Percentiles rank a stretch among this genome's conserved stretches.
Evolutionary conservation across 2,888 invertebrate genomes (phyloP).

Genomic region (Agriopis leucophaearia): DNA sequence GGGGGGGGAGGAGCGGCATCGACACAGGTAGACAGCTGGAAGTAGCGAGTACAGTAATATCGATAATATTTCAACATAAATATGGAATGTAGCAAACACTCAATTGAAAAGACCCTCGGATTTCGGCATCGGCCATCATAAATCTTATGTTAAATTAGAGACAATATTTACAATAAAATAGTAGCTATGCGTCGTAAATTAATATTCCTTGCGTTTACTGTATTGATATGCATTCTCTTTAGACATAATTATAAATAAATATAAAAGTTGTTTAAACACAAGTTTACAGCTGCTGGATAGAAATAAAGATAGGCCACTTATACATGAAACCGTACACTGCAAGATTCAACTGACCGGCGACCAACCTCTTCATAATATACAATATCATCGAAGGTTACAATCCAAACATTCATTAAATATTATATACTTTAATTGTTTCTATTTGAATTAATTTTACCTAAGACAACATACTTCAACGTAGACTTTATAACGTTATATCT

Average conservation of each 20-base stretch:
- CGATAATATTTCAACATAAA: slow-evolving; percentile 85
- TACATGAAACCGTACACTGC: slow-evolving; percentile 80
- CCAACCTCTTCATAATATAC: slow-evolving; percentile 75
- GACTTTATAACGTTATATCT: slow-evolving; percentile 83
- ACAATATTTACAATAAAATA: slow-evolving; percentile 85
- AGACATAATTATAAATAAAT: slow-evolving; percentile 77
- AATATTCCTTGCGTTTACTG: slow-evolving; percentile 80
- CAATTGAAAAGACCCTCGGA: slow-evolving; percentile 82
- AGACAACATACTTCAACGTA: slow-evolving; percentile 83
- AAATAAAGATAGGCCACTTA: slow-evolving; percentile 81
- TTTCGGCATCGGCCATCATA: slow-evolving; percentile 76
- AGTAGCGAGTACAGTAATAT: slow-evolving; percentile 69
- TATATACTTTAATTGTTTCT: slow-evolving; percentile 82
- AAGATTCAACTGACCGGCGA: slow-evolving; percentile 74
- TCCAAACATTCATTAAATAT: slow-evolving; percentile 83
- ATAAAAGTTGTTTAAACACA: slow-evolving; percentile 87
- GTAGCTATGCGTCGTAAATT: slow-evolving; percentile 82
- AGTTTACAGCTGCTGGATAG: slow-evolving; percentile 80
- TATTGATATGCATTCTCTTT: slow-evolving; percentile 83
- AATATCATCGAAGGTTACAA: slow-evolving; percentile 75
- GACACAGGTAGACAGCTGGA: slow-evolving; percentile 48
- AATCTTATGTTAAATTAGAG: slow-evolving; percentile 83
- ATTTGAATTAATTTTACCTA: slow-evolving; percentile 85
- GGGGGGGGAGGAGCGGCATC: slow-evolving; percentile 9
- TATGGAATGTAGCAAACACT: slow-evolving; percentile 87